Evolutionary conservation across 2,888 invertebrate species (phyloP), one percentile per base, ranked within the genome.

Genomic region (Caenorhabditis drosophilae): DNA sequence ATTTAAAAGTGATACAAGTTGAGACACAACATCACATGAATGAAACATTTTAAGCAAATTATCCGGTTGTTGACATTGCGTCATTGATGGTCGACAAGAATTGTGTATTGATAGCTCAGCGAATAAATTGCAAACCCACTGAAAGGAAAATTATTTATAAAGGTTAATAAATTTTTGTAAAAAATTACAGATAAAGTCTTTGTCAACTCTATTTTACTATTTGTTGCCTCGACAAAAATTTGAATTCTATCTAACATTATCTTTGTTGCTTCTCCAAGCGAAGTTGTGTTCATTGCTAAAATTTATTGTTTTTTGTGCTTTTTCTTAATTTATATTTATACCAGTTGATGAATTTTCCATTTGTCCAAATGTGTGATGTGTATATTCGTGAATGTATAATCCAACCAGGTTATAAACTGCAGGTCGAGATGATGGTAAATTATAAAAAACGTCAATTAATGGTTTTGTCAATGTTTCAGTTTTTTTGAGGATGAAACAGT

Each of bases 91-190:
- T 9, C 75, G 48, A 1, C 67, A 61, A n/a, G 45, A 56, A 25
- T 75, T 75, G 31, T 70, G 50, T 20, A 51, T 26, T 9, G 63
- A 55, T 22, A 75, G 38, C 23, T 72, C 72, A 18, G 63, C 59
- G 12, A 51, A 47, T 2, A 72, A 35, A 25, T 61, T 58, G 36
- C 75, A 75, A 35, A 59, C 48, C 68, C 70, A 75, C 68, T 74
- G 35, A 27, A 70, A 59, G 18, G 31, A 26, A n/a, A 22, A 16
- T 16, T 2, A 27, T 2, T 36, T 51, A 22, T 2, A 15, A n/a
- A 50, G 12, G 2, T 41, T 11, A 12, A 9, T 9, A 1, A 20
- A 16, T n/a, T n/a, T n/a, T n/a, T n/a, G n/a, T n/a, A 31, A 4
- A 36, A 22, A 23, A n/a, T 35, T 15, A 56, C 56, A 20, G 38